Conservation (phyloP, 2,888 invertebrate species). For the Aplocera efformata region DNA sequence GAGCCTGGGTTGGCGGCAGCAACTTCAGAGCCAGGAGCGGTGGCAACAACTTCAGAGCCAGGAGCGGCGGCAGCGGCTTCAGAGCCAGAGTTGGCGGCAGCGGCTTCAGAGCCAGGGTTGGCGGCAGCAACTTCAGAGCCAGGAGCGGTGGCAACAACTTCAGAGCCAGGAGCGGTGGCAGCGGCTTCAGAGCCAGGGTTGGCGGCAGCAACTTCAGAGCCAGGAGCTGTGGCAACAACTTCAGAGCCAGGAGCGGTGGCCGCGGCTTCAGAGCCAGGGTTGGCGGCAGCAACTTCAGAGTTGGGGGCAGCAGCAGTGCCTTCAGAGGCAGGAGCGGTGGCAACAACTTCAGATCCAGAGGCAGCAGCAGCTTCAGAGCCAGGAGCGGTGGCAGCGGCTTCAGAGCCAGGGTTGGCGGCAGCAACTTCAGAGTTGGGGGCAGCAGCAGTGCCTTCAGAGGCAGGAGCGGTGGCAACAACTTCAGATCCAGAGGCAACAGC, state of each 20-base stretch:
- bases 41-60: constrained; percentile 2
- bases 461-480: not conserved
- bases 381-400: constrained; percentile 1
- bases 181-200: not conserved
- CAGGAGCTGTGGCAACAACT: not conserved
- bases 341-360: constrained; percentile 4
- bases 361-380: constrained; percentile 1
- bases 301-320: constrained; percentile 1
- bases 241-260: not conserved
- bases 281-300: constrained; percentile 4
- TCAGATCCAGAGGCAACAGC: too few relatives aligned
- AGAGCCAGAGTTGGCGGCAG: not conserved
- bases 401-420: constrained; percentile 1
- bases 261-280: constrained; percentile 2
- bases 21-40: constrained; percentile 1
- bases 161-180: constrained; percentile 1
- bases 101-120: not conserved
- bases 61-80: constrained; percentile 1
- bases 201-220: not conserved
- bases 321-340: constrained; percentile 7
- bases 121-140: not conserved
- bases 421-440: not conserved
- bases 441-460: not conserved
- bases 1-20: not conserved
- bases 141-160: constrained; percentile 5